phyloP scores from a whole-genome alignment of 2,797 vertebrate genomes.

The Myotis myotis region DNA sequence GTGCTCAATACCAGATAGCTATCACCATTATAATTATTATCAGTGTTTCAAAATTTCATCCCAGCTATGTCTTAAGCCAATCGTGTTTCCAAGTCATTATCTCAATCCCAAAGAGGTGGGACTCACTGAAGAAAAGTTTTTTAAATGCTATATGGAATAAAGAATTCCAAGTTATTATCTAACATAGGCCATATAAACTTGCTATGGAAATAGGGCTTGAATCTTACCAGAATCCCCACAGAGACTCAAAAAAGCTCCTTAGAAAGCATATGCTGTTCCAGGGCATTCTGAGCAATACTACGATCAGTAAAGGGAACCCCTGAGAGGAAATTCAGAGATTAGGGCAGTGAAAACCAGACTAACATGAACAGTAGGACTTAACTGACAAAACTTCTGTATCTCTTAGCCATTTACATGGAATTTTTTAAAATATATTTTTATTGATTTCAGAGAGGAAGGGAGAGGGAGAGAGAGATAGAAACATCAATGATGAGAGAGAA shows the following conservation, averaged over 20 bases:
- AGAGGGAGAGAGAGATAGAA: no score
- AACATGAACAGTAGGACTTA: background rate
- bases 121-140: background rate
- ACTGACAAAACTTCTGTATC: background rate
- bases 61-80: background rate
- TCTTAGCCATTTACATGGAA: constrained; percentile 20
- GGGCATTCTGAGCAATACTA: background rate
- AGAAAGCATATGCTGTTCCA: background rate
- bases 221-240: background rate
- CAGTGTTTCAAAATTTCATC: background rate
- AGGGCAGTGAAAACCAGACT: background rate
- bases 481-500: no score
- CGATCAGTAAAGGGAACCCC: background rate
- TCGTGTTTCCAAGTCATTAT: background rate
- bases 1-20: background rate
- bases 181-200: background rate
- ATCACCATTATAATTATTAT: background rate
- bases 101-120: background rate
- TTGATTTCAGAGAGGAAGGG: no score
- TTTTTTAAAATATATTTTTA: background rate
- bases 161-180: background rate
- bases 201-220: background rate
- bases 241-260: background rate
- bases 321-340: background rate
- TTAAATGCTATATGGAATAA: background rate